Base-by-base conservation (phyloP, 2,113 vertebrate species). In the Scomber scombrus region DNA sequence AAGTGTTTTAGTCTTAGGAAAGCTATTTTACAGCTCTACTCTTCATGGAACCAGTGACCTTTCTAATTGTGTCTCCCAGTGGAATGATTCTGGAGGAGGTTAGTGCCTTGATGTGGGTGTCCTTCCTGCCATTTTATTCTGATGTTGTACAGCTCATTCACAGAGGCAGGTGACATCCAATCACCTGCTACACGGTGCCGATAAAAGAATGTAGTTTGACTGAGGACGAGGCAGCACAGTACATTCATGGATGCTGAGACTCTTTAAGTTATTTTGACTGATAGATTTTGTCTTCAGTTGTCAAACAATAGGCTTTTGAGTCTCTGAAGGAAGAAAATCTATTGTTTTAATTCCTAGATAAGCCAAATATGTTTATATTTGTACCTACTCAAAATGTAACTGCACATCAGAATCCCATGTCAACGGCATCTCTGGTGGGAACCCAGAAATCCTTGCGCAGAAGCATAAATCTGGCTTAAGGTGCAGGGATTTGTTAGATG, bases 81-180 rank as follows among this genome's bases (percentile, higher is more conserved):
- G 34, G 46, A 56, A 47, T 49, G 57, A 75, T 66, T 87, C 66
- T 86, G n/a, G 51, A 71, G 23, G 56, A 83, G 54, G 51, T 82
- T 54, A 40, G 29, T 68, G 29, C 18, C 71, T 68, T 29, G 34
- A 47, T 19, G 29, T 75, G 55, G 51, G 52, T 52, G 60, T 81
- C 56, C 52, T 65, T 56, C 31, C 21, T 86, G 81, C 76, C 82
- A 84, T 80, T 89, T 83, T 83, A 19, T 21, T 60, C 60, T 51
- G 43, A 67, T 80, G 34, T 71, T 65, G 58, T 58, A 68, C 67
- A 54, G 46, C 60, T 85, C 60, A 79, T 80, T 84, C 67, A 63
- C 65, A 34, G 65, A 80, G 34, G 67, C 55, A 68, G 47, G 67
- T 79, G 71, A 77, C 67, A 82, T 13, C 65, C 78, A 63, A 63